These are phyloP conservation scores for Lasiurus cinereus DNA, from an alignment of 2,113 vertebrate genomes.

Conservation along the genomic window DNA sequence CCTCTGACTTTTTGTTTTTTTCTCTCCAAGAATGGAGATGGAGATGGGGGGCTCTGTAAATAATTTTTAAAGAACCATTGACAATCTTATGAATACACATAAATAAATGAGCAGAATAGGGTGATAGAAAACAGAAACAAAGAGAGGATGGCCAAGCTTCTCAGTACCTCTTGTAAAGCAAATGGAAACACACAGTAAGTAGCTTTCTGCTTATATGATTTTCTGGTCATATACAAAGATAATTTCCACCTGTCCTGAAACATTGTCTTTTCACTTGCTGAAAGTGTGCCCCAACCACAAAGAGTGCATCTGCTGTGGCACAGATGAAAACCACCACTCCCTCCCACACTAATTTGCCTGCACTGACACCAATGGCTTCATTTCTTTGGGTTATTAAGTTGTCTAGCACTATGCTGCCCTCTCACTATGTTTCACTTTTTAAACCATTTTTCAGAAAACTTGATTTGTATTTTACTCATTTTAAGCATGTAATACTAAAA, in stretches of 20 bases:
- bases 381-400: conserved; percentile 45
- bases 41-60: neutral
- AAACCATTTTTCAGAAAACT: conserved; percentile 52
- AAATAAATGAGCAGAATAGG: neutral
- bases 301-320: neutral
- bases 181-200: conserved; percentile 52
- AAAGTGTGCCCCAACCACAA: neutral
- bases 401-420: neutral
- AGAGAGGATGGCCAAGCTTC: neutral
- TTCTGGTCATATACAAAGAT: conserved; percentile 28
- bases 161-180: neutral
- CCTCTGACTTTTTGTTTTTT: neutral
- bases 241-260: neutral
- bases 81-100: neutral
- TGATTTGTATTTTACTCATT: conserved; percentile 36
- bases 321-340: neutral
- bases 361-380: conserved; percentile 11
- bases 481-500: conserved; percentile 60
- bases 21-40: conserved; percentile 12
- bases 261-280: conserved; percentile 15
- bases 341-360: neutral
- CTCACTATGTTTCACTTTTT: conserved; percentile 24
- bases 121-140: conserved; percentile 10
- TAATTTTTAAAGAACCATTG: neutral
- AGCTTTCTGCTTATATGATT: conserved; percentile 28